Evolutionary conservation across 2,797 vertebrate genomes (phyloP).

Genomic region (Bufotes viridis): DNA sequence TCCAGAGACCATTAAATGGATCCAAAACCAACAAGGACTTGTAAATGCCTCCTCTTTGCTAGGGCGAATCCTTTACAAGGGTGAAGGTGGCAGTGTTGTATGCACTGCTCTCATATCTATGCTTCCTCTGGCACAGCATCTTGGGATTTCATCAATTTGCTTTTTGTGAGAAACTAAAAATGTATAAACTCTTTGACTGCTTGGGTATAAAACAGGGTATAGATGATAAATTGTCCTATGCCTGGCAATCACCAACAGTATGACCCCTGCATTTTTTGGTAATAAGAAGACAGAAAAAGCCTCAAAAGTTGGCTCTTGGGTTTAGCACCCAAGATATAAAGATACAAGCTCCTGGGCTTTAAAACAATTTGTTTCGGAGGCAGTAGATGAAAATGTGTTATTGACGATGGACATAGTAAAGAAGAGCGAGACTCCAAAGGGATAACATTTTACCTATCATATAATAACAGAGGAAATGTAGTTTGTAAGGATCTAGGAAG

Average conservation of each 20-base stretch:
- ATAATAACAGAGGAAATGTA: slow-evolving; percentile 5
- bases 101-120: slow-evolving; percentile 20
- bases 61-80: slow-evolving; percentile 2
- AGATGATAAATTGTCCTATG: slow-evolving; percentile 14
- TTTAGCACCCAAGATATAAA: no score
- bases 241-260: slow-evolving; percentile 18
- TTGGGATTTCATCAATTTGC: slow-evolving; percentile 35
- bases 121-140: slow-evolving; percentile 41
- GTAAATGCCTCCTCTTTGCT: slow-evolving; percentile 17
- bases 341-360: not conserved
- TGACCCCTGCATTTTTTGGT: slow-evolving; percentile 25
- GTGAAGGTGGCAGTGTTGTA: slow-evolving; percentile 9
- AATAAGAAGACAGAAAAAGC: not conserved
- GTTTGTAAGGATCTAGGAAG: not conserved
- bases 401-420: slow-evolving; percentile 9
- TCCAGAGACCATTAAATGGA: slow-evolving; percentile 49
- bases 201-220: slow-evolving; percentile 39
- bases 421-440: not conserved
- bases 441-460: not conserved
- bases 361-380: not conserved
- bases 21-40: slow-evolving; percentile 54
- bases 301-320: not conserved
- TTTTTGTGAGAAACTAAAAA: slow-evolving; percentile 34
- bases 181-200: slow-evolving; percentile 11
- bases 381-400: slow-evolving; percentile 14